These are phyloP conservation scores for Balanococcus diminutus DNA, from an alignment of 2,888 invertebrate genomes.

Conservation along the genomic window DNA sequence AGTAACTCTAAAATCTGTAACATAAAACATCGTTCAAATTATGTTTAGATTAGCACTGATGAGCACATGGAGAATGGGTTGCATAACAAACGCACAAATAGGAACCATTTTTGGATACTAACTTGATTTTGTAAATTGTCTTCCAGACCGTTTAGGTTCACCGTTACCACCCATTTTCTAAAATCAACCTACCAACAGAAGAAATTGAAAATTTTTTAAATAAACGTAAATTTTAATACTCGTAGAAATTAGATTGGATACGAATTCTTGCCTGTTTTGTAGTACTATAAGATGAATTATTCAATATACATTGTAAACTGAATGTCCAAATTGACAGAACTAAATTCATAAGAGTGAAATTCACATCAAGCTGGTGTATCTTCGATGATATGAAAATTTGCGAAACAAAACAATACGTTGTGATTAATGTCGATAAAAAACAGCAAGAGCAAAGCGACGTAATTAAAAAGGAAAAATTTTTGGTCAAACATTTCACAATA, in stretches of 20 bases:
- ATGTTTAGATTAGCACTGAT: not conserved
- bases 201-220: not conserved
- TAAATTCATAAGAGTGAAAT: not conserved
- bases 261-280: not conserved
- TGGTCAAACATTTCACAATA: not conserved
- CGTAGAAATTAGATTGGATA: too few relatives aligned
- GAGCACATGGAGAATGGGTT: not conserved
- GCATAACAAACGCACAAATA: not conserved
- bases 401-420: not conserved
- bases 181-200: not conserved
- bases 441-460: not conserved
- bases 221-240: too few relatives aligned
- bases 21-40: not conserved
- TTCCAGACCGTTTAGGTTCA: not conserved
- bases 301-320: not conserved
- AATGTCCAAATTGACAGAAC: not conserved
- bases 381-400: constrained; percentile 2
- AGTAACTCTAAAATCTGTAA: constrained; percentile 10
- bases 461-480: constrained; percentile 21
- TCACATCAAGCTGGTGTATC: not conserved
- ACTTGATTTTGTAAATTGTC: not conserved
- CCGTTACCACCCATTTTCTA: not conserved
- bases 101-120: too few relatives aligned
- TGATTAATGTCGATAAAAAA: not conserved
- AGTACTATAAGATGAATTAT: constrained; percentile 13